phyloP scores from a whole-genome alignment of 2,113 vertebrate genomes.

The Carassius auratus region DNA sequence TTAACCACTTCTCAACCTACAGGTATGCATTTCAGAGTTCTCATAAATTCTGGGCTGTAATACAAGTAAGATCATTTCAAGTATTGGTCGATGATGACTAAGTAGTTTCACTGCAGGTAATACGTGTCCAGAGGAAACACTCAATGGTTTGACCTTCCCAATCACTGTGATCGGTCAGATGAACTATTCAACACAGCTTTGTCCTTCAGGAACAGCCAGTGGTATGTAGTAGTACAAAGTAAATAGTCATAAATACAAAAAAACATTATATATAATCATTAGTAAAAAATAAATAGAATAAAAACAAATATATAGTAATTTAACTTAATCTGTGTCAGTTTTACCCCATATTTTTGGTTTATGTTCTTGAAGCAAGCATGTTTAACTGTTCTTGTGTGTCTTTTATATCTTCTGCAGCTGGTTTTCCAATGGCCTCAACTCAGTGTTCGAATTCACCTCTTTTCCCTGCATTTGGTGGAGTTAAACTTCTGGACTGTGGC shows the following conservation, averaged over 20 bases:
- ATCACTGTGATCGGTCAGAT: background rate
- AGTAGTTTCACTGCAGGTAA: too few relatives aligned
- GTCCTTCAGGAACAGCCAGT: conserved; percentile 14
- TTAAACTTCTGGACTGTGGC: background rate
- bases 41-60: background rate
- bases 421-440: background rate
- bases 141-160: conserved; percentile 18
- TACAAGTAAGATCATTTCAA: background rate
- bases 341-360: background rate
- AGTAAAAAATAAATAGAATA: too few relatives aligned
- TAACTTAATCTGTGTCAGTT: too few relatives aligned
- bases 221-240: background rate
- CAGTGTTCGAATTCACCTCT: background rate
- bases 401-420: background rate
- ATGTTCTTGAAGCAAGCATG: background rate
- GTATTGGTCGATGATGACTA: background rate
- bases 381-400: background rate
- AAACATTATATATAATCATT: too few relatives aligned
- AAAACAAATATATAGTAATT: too few relatives aligned
- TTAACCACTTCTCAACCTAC: background rate
- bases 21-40: background rate
- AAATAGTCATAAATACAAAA: background rate
- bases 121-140: background rate
- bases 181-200: conserved; percentile 35
- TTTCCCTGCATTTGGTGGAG: background rate